Percentiles rank a stretch among this genome's conserved stretches.
Evolutionary conservation across 2,113 vertebrate species (phyloP).

Genomic region (Ginglymostoma cirratum): DNA sequence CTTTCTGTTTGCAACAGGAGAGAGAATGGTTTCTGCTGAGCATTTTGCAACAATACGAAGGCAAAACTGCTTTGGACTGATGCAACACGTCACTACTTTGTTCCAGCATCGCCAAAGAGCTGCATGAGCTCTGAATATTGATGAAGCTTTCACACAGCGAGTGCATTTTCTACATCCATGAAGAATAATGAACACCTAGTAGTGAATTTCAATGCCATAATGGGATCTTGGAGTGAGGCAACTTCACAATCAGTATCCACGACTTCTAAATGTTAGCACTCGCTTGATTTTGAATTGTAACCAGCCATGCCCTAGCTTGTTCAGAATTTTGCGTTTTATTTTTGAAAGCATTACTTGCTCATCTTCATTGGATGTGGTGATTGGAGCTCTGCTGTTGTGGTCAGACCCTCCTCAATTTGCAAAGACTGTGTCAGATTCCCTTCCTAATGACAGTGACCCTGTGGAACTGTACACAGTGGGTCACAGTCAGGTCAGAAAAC

Average conservation of each 20-base stretch:
- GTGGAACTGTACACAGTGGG: too few species aligned
- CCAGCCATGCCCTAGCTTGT: not conserved
- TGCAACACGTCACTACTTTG: not conserved
- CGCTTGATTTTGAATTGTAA: not conserved
- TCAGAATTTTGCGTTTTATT: not conserved
- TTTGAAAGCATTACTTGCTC: not conserved
- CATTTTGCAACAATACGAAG: not conserved
- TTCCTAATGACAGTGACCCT: too few species aligned
- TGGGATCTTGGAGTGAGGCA: not conserved
- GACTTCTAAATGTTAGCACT: not conserved
- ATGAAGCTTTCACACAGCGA: slow-evolving; percentile 14
- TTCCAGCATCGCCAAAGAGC: not conserved
- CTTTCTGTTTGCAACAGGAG: not conserved
- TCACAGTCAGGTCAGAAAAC: too few species aligned
- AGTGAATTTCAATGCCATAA: slow-evolving; percentile 1
- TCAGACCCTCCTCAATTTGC: too few species aligned
- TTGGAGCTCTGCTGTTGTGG: not conserved
- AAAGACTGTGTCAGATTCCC: too few species aligned
- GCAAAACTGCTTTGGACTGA: not conserved
- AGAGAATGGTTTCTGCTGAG: not conserved
- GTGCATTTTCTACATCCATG: not conserved
- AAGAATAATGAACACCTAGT: not conserved
- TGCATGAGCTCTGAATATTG: not conserved
- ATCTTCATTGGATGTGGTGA: not conserved
- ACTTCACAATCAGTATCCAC: not conserved